A percentile compares a stretch with the other conserved stretches of the same genome.
Evolutionary conservation across 2,113 vertebrate species (phyloP).

Genomic region (Rhinoderma darwinii): DNA sequence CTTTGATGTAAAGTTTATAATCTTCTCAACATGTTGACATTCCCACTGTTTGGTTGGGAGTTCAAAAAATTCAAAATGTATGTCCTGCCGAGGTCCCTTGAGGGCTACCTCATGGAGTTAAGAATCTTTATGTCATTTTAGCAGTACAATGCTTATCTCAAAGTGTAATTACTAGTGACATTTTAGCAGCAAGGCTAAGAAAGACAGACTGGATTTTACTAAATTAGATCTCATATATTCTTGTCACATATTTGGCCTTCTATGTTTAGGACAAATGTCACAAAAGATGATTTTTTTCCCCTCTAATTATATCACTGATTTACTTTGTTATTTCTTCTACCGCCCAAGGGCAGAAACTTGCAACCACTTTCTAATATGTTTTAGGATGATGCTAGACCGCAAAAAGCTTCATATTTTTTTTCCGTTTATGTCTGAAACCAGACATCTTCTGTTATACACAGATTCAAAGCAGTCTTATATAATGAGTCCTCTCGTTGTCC

Average conservation of each 20-base stretch:
- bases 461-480: not conserved
- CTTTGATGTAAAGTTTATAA: not conserved
- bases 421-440: not conserved
- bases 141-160: conserved; percentile 13
- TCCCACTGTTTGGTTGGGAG: not conserved
- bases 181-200: conserved; percentile 22
- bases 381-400: not conserved
- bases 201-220: conserved; percentile 23
- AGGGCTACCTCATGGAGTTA: conserved; percentile 29
- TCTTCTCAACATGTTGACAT: conserved; percentile 20
- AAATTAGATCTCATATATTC: conserved; percentile 38
- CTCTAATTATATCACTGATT: conserved; percentile 44
- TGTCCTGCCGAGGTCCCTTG: not conserved
- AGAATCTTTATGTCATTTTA: conserved; percentile 27
- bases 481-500: not conserved
- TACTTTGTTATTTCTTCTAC: not conserved
- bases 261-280: conserved; percentile 32
- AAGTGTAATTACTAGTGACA: conserved; percentile 45
- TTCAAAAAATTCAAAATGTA: not conserved
- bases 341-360: conserved; percentile 23
- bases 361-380: not conserved
- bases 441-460: not conserved
- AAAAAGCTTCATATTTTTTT: not conserved
- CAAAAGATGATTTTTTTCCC: conserved; percentile 24
- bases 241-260: conserved; percentile 41